Evolutionary conservation across 2,888 invertebrate species (phyloP), one percentile per base, ranked within the genome.

Genomic region (Agrilus mali): DNA sequence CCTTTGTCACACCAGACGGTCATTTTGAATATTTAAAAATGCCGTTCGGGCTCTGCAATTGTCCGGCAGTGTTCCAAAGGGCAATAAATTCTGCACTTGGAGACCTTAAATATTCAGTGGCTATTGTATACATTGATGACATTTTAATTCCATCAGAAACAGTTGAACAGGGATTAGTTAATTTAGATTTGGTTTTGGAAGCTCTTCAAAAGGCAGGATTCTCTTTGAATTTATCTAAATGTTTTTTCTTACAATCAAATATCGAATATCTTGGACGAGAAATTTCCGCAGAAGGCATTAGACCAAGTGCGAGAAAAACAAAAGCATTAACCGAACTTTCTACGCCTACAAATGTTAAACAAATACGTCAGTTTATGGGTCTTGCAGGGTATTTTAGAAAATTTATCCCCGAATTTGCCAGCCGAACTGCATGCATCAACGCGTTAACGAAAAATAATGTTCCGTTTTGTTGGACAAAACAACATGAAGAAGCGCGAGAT

Each of bases 261-360:
- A 49, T 47, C n/a, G 50, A 53, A 44, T 53, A 53, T 44, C 40
- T 54, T 15, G 51, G 51, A n/a, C 38, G 45, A 27, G 36, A 48
- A 8, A 10, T 53, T n/a, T 41, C 43, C 32, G 42, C 44, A 20
- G 50, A 45, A 27, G 27, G 31, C 15, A 35, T 53, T 12, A 32
- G 44, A 22, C 51, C 49, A 7, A 48, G 50, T 38, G 36, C 41
- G 8, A 17, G 38, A 14, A 53, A 53, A 47, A 37, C 53, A 15
- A 41, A 22, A 36, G 52, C 51, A 7, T 38, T 53, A 38, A 40
- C 40, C 16, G 27, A 50, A 31, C 22, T 49, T 2, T 13, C 45
- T 5, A 4, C 40, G 4, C 48, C 53, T 8, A 36, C 31, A 12
- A 45, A 54, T 44, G 39, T 50, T 2, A 51, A 49, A 41, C 38